Evolutionary conservation across 2,797 vertebrate genomes (phyloP), one percentile per base, ranked within the genome.

Genomic region (Capromys pilorides): DNA sequence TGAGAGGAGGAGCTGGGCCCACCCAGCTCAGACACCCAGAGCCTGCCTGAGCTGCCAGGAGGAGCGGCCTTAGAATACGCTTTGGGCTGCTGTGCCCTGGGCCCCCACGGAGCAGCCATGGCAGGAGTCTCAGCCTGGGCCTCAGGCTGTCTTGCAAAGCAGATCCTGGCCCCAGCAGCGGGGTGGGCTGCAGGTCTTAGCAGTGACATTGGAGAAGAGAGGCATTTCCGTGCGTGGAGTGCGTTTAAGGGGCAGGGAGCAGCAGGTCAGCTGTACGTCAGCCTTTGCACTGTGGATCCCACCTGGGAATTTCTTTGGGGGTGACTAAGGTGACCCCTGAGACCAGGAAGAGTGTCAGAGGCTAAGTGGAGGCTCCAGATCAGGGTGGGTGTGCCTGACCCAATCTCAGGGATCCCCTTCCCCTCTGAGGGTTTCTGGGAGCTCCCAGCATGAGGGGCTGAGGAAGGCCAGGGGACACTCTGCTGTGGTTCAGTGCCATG

Each of bases 311-410:
- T 41, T 18, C 13, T 7, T 4, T 3, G 1, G 66, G 75, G 64
- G 13, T n/a, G 6, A 18, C 16, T 13, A 1, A 19, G 4, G n/a
- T 13, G 16, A 39, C 3, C 19, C 5, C 10, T 0, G 0, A 1
- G 6, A 2, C 19, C 1, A 5, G 59, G 13, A 36, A 8, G 31
- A 1, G 12, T 2, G 86, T 8, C 19, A 13, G 33, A 79, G 28
- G 49, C 49, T 24, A 26, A 2, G 31, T 39, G 4, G 31, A 7
- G 5, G 67, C 69, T 24, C 5, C 49, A 13, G 6, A 24, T 51
- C 18, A 54, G 28, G 12, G 11, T 33, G 8, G 13, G 0, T 0
- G 45, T 45, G 54, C 28, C 28, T 0, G 36, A 13, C 13, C 0
- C 9, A 26, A 1, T 7, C 6, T 36, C 6, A 2, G 19, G 41